Evolutionary conservation across 2,113 vertebrate species (phyloP), one percentile per base, ranked within the genome.

Genomic region (Mus spicilegus): DNA sequence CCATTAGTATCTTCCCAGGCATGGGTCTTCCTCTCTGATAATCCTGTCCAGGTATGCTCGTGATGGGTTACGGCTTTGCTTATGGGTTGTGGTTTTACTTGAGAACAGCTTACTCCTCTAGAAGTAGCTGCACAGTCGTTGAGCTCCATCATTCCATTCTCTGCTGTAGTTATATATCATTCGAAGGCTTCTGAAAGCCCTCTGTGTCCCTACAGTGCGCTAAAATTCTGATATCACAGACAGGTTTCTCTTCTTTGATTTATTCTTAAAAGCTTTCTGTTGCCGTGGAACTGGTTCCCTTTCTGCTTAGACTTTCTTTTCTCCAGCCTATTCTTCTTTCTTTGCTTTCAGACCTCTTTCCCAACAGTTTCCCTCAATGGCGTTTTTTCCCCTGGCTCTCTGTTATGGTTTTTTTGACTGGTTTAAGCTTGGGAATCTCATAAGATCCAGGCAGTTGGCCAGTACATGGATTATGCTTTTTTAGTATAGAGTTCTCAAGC

Each of bases 391-490:
- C 86, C 26, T 90, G n/a, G 5, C 90, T 61, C 20, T 46, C 6
- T 92, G 4, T 0, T 91, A 13, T 26, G 42, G n/a, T 70, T 46
- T 39, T 24, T 82, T 90, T 16, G 7, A 49, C 20, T 61, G 46
- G 90, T 78, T 95, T 93, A 14, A 89, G 58, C 63, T 93, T 42
- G 17, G 8, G 20, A 87, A 80, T 93, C 96, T 86, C 61, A 72
- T 93, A 65, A 93, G 26, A n/a, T 3, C n/a, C 69, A 61, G 26
- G 63, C 82, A 69, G 7, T 91, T 93, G 58, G 49, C 54, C 89
- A 93, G 39, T 72, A 54, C 22, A 73, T 93, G 39, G 49, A 91
- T 93, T 88, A 17, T 33, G 69, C 39, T 54, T 3, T 10, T 92
- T 70, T 82, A 85, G 69, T 90, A 46, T 0, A 91, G 39, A 69